Conservation (phyloP, 2,113 vertebrate genomes). For the Polyodon spathula region DNA sequence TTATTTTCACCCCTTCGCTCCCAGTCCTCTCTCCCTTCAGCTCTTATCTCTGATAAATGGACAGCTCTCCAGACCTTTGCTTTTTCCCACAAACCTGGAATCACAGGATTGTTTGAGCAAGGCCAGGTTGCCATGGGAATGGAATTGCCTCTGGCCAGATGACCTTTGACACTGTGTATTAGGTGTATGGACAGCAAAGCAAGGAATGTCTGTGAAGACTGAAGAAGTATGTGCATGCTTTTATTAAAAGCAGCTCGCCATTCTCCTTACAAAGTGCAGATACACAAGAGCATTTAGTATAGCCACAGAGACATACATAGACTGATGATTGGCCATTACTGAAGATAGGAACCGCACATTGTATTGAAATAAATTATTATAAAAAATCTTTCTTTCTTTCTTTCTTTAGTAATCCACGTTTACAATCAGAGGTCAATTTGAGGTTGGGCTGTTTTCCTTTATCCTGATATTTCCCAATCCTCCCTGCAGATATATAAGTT, state of each 20-base stretch:
- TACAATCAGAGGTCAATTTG: too few species aligned
- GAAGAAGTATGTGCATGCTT: too few species aligned
- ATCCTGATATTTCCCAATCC: too few species aligned
- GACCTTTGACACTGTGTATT: slow-evolving; percentile 80
- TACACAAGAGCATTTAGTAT: too few species aligned
- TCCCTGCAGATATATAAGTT: background rate
- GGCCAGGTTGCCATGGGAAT: slow-evolving; percentile 63
- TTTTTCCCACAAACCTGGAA: slow-evolving; percentile 61
- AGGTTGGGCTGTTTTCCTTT: too few species aligned
- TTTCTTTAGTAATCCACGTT: too few species aligned
- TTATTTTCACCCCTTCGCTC: background rate
- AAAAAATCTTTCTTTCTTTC: background rate
- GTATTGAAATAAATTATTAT: too few species aligned
- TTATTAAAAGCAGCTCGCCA: too few species aligned
- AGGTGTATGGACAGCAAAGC: slow-evolving; percentile 54
- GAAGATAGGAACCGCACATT: too few species aligned
- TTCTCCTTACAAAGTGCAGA: too few species aligned
- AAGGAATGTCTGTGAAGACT: slow-evolving; percentile 70
- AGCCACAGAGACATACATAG: too few species aligned
- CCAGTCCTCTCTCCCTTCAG: background rate
- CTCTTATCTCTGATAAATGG: slow-evolving; percentile 8
- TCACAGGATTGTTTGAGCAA: slow-evolving; percentile 82
- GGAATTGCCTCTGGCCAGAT: slow-evolving; percentile 74
- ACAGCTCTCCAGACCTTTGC: slow-evolving; percentile 44
- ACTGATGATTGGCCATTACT: too few species aligned